phyloP scores from a whole-genome alignment of 1,140 invertebrate genomes.

The Andrena cerasifolii region DNA sequence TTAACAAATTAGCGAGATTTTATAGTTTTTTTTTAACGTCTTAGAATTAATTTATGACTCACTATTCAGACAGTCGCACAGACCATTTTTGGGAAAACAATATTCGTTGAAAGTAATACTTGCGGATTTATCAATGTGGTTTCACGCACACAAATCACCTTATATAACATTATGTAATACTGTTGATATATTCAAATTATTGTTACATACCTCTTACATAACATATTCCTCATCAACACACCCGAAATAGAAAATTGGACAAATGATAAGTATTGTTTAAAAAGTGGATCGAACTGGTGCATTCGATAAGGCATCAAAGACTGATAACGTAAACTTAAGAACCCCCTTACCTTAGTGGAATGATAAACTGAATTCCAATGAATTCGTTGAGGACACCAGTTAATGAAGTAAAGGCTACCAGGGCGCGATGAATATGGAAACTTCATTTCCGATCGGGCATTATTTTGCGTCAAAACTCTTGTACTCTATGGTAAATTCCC shows the following conservation, averaged over 20 bases:
- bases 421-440: conserved; percentile 13
- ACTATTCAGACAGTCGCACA: too few relatives aligned
- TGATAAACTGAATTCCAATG: not conserved
- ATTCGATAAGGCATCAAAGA: not conserved
- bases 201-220: not conserved
- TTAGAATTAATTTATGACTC: too few relatives aligned
- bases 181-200: not conserved
- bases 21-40: too few relatives aligned
- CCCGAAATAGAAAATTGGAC: not conserved
- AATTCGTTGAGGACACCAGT: not conserved
- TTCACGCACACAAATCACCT: too few relatives aligned
- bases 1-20: too few relatives aligned
- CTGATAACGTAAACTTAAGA: not conserved
- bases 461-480: not conserved
- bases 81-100: too few relatives aligned
- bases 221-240: not conserved
- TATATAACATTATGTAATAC: too few relatives aligned
- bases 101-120: too few relatives aligned
- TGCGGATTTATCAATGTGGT: too few relatives aligned
- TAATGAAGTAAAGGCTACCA: not conserved
- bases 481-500: not conserved
- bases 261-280: not conserved
- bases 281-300: not conserved
- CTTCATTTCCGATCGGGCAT: not conserved
- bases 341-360: not conserved